Percentiles rank a stretch among this genome's conserved stretches.
Evolutionary conservation across 1,140 invertebrate species (phyloP).

Genomic region (Drosophila ercepeae): DNA sequence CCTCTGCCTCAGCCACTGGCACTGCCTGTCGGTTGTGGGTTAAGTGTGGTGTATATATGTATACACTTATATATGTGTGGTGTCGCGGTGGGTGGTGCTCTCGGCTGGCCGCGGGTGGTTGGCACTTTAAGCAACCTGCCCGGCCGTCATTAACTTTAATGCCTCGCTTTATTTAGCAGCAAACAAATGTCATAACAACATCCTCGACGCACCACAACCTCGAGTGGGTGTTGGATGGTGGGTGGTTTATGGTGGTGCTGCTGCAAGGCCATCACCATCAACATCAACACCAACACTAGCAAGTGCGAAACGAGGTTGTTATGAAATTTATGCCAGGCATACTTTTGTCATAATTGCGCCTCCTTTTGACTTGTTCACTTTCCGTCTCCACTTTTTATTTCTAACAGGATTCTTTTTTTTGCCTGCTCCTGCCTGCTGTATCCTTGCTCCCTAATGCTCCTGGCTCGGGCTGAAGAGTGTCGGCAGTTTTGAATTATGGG

Average conservation of each 20-base stretch:
- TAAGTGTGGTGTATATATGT: conserved; percentile 20
- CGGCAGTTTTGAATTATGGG: conserved; percentile 79
- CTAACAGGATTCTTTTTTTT: conserved; percentile 2
- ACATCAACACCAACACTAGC: conserved; percentile 51
- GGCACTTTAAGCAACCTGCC: conserved; percentile 79
- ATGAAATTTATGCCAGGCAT: conserved; percentile 77
- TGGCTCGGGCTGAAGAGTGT: conserved; percentile 52
- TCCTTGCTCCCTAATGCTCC: conserved; percentile 15
- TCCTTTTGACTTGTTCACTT: conserved; percentile 65
- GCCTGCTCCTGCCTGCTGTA: too few relatives aligned
- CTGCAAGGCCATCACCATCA: conserved; percentile 35
- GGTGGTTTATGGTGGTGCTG: background rate
- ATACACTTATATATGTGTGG: conserved; percentile 9
- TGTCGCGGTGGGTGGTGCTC: conserved; percentile 19
- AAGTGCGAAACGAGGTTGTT: conserved; percentile 71
- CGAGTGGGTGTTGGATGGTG: conserved; percentile 8
- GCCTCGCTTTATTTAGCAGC: conserved; percentile 77
- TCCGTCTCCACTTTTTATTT: conserved; percentile 17
- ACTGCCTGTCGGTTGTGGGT: conserved; percentile 35
- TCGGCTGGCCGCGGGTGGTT: conserved; percentile 65
- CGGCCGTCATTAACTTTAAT: conserved; percentile 81
- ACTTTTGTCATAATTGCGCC: conserved; percentile 81
- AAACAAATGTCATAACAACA: conserved; percentile 81
- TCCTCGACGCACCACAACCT: conserved; percentile 35
- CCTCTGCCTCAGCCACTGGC: too few relatives aligned